A percentile compares a stretch with the other conserved stretches of the same genome.
Conservation (phyloP, 2,113 vertebrate species). For the Trogon surrucura region DNA sequence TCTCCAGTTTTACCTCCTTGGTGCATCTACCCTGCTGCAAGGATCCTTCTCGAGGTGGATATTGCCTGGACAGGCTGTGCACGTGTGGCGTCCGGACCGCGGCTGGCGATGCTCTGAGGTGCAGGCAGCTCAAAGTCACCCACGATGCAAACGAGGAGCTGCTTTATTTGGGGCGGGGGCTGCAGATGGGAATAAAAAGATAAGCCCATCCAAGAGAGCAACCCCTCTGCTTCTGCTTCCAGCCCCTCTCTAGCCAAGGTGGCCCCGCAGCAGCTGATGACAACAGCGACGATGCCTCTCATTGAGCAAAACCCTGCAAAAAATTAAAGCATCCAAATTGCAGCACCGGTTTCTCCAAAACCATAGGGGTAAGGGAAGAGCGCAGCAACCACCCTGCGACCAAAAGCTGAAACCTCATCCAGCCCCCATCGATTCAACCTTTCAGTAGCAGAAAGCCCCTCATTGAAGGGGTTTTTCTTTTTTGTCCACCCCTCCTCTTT, state of each 20-base stretch:
- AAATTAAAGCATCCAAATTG: background rate
- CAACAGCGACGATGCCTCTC: background rate
- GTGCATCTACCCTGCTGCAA: fast-evolving
- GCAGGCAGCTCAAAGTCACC: background rate
- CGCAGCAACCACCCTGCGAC: background rate
- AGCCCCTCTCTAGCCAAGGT: background rate
- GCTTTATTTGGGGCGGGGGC: background rate
- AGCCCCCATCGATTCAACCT: background rate
- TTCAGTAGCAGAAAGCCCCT: background rate
- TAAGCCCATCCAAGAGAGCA: background rate
- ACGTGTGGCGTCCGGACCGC: fast-evolving
- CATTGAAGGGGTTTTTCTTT: background rate
- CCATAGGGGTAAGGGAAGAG: background rate
- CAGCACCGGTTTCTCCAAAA: background rate
- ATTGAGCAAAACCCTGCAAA: background rate
- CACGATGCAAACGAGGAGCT: background rate
- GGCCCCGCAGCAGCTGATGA: fast-evolving
- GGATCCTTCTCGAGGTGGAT: background rate
- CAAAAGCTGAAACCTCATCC: background rate
- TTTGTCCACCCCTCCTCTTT: background rate
- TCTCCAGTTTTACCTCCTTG: background rate
- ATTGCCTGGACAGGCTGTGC: background rate
- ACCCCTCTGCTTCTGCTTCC: background rate
- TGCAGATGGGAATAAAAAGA: background rate
- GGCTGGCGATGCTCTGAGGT: background rate